These are phyloP conservation scores for Melanotaenia duboulayi DNA, from an alignment of 2,113 vertebrate species.

Conservation along the genomic window DNA sequence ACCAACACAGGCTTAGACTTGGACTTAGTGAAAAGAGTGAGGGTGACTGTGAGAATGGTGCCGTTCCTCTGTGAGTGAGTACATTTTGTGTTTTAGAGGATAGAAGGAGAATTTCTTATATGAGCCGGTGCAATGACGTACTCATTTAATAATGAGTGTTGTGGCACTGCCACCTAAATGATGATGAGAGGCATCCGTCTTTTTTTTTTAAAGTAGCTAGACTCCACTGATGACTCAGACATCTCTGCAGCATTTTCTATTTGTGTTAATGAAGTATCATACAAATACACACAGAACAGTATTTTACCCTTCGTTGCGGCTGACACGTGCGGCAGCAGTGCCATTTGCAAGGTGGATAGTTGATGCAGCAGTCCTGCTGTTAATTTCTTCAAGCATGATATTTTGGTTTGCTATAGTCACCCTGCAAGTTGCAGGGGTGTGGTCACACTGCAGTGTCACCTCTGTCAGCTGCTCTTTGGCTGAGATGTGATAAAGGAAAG, in stretches of 20 bases:
- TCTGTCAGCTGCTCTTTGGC: constrained; percentile 68
- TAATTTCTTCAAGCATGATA: constrained; percentile 69
- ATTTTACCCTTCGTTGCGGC: constrained; percentile 66
- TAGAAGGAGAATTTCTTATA: not conserved
- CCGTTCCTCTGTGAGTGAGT: constrained; percentile 4
- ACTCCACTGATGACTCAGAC: not conserved
- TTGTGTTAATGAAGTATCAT: constrained; percentile 4
- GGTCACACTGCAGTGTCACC: constrained; percentile 66
- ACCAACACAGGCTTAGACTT: constrained; percentile 45
- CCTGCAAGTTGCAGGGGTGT: constrained; percentile 56
- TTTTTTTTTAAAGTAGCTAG: too few species aligned
- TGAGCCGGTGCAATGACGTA: not conserved
- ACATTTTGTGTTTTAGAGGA: constrained; percentile 20
- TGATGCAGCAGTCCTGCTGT: constrained; percentile 25
- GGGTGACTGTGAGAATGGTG: not conserved
- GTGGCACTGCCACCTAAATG: not conserved
- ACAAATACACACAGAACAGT: constrained; percentile 7
- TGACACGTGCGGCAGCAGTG: constrained; percentile 56
- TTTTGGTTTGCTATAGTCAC: constrained; percentile 58
- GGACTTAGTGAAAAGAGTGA: constrained; percentile 11
- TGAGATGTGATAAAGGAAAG: constrained; percentile 29
- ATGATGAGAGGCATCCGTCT: not conserved
- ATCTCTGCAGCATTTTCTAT: constrained; percentile 1
- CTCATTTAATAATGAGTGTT: not conserved
- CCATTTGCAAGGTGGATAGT: constrained; percentile 58